Evolutionary conservation across 1,140 invertebrate genomes (phyloP), one percentile per base, ranked within the genome.

Genomic region (Arctopsyche grandis): DNA sequence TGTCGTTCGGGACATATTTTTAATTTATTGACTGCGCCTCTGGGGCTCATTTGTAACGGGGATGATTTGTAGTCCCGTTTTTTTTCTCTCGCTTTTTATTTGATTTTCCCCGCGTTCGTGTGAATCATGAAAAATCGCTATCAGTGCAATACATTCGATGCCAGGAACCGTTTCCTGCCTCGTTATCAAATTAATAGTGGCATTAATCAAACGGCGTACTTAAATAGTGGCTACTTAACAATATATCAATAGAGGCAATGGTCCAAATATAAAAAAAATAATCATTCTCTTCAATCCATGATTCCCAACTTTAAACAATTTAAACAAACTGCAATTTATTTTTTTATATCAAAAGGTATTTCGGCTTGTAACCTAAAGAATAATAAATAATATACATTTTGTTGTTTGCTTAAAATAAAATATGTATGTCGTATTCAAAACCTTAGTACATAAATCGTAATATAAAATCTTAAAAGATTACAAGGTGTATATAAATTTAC

Each of bases 1-100:
- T 77, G 75, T 60, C 66, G 44, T 58, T 14, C 10, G 26, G 75
- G 69, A 56, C 19, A 73, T 69, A 77, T 80, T 73, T 73, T 69
- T 80, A 80, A 80, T 80, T 80, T 80, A 80, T 80, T 66, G 60
- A 76, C 46, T 77, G 79, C 56, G 21, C 74, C 58, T 29, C 29
- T 46, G 71, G 24, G 43, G 7, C 71, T 48, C 26, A 26, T 76
- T 69, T 75, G 24, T 52, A 44, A 22, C 46, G 21, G 66, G 38
- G 29, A 80, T 80, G 79, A 80, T 80, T 78, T 80, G 79, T 80
- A 69, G 60, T 52, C 16, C 16, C 48, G 48, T 16, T 52, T 52
- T 52, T 52, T 52, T 52, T 52, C 10, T 52, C 12, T 12, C 12
- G 3, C 48, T 46, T 5, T 63, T 12, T 60, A 66, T 24, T 22